Conservation (phyloP, 2,797 vertebrate genomes). For the Melanotaenia parkinsoni region DNA sequence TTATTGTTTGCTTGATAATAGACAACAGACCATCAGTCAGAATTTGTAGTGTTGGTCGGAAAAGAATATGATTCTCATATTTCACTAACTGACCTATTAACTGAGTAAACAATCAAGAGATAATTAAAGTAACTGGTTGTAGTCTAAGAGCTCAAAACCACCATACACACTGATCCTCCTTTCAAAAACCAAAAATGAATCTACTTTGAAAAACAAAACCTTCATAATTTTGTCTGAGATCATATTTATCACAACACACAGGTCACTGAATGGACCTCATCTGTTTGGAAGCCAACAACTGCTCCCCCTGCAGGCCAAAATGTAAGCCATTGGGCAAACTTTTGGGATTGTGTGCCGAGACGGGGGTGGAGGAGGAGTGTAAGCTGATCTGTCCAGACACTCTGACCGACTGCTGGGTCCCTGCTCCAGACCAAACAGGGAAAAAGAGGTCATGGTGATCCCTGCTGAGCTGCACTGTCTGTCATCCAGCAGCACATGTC, state of each 20-base stretch:
- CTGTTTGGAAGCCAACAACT: constrained; percentile 6
- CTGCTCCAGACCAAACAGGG: constrained; percentile 79
- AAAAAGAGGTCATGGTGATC: constrained; percentile 73
- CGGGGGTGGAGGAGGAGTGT: constrained; percentile 35
- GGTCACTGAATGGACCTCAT: background rate
- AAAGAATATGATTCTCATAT: background rate
- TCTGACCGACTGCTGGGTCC: constrained; percentile 64
- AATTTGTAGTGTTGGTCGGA: no score
- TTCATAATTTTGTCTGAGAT: constrained; percentile 1
- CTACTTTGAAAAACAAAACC: background rate
- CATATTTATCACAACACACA: background rate
- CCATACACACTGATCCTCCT: background rate
- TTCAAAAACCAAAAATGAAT: background rate
- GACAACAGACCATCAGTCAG: no score
- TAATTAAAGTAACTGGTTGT: background rate
- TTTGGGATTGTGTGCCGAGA: background rate
- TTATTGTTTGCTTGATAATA: no score
- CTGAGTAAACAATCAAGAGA: background rate
- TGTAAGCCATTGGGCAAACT: constrained; percentile 27
- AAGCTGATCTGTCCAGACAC: constrained; percentile 78
- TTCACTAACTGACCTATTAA: background rate
- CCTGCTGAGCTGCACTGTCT: constrained; percentile 50
- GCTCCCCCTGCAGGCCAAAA: constrained; percentile 71
- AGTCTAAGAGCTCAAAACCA: background rate
- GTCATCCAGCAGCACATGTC: constrained; percentile 18